Evolutionary conservation across 2,888 invertebrate genomes (phyloP).

Genomic region (Volucella inflata): DNA sequence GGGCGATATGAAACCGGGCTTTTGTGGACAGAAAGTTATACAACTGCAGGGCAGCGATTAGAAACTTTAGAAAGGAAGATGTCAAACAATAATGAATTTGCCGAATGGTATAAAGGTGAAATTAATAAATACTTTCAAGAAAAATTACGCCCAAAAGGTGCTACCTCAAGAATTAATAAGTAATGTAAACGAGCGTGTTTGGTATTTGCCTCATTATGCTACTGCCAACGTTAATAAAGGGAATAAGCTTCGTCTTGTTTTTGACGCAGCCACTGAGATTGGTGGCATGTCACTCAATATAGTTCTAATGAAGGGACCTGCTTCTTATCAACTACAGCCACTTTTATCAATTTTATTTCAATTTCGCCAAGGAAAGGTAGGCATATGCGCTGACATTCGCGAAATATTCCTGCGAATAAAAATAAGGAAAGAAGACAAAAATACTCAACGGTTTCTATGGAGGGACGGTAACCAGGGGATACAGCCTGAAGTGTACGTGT

Average conservation of each 20-base stretch:
- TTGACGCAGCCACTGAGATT: conserved; percentile 51
- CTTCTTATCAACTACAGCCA: too few relatives aligned
- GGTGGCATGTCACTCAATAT: conserved; percentile 49
- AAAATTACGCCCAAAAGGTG: neutral
- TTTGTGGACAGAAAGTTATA: conserved; percentile 8
- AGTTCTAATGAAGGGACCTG: too few relatives aligned
- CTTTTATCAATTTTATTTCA: too few relatives aligned
- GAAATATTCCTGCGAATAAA: too few relatives aligned
- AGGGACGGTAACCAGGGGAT: too few relatives aligned
- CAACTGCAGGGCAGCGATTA: neutral
- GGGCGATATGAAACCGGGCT: conserved; percentile 7
- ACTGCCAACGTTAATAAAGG: conserved; percentile 48
- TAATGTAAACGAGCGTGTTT: neutral
- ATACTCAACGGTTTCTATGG: too few relatives aligned
- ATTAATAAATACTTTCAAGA: neutral
- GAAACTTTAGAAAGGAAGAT: neutral
- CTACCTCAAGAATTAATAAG: too few relatives aligned
- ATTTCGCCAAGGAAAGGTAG: too few relatives aligned
- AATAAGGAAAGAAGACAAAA: too few relatives aligned
- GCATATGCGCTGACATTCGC: too few relatives aligned
- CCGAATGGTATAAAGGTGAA: neutral
- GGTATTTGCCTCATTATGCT: conserved; percentile 47
- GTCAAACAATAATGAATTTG: neutral
- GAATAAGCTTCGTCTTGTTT: conserved; percentile 56
- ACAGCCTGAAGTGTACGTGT: too few relatives aligned